Evolutionary conservation across 2,797 vertebrate genomes (phyloP).

Genomic region (Gorsachius magnificus): DNA sequence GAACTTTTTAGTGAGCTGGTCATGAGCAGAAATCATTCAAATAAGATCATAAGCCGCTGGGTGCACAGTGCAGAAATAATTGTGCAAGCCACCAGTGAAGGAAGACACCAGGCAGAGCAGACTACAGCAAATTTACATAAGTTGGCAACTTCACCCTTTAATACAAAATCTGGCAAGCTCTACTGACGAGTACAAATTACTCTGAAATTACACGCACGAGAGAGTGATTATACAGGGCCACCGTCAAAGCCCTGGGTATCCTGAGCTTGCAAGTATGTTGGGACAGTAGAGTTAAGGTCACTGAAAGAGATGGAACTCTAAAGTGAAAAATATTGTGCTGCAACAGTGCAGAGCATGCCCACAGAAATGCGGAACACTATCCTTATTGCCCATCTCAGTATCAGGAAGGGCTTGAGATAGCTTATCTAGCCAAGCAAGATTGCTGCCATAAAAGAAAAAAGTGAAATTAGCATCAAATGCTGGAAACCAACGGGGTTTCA

Average conservation of each 20-base stretch:
- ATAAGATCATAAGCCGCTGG: neutral
- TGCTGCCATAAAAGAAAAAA: neutral
- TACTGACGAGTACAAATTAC: neutral
- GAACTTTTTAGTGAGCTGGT: neutral
- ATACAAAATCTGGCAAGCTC: neutral
- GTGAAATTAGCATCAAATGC: neutral
- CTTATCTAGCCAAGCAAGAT: neutral
- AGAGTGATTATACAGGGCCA: neutral
- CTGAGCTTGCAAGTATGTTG: neutral
- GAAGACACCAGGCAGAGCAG: neutral
- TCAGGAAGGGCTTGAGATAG: neutral
- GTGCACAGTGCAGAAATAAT: neutral
- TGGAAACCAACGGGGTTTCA: neutral
- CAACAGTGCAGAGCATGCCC: neutral
- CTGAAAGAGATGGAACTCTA: neutral
- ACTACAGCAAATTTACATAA: neutral
- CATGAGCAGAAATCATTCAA: neutral
- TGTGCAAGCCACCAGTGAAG: neutral
- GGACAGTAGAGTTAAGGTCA: neutral
- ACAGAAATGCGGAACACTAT: neutral
- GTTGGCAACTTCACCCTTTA: neutral
- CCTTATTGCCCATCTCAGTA: neutral
- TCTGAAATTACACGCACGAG: accelerated
- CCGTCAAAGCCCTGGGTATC: neutral
- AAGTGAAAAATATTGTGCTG: neutral